A percentile compares a stretch with the other conserved stretches of the same genome.
These are phyloP conservation scores for Polypterus bichir DNA, from an alignment of 2,113 vertebrate genomes.

Conservation along the genomic window DNA sequence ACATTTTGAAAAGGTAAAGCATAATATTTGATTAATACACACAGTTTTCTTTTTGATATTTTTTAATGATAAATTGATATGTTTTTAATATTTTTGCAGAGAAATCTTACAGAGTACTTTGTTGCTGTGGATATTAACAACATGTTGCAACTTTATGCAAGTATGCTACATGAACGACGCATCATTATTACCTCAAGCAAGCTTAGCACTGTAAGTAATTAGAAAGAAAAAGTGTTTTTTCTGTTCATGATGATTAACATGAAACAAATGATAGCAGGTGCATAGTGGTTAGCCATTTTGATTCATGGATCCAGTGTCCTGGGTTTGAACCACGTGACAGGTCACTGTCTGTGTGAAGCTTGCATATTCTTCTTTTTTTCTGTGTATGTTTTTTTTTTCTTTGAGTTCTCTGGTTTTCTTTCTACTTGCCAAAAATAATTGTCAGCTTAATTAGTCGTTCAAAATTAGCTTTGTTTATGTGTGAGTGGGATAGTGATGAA, in stretches of 20 bases:
- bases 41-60: conserved; percentile 3
- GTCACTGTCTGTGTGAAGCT: too few relatives aligned
- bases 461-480: too few relatives aligned
- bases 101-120: conserved; percentile 96
- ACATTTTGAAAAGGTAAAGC: background rate
- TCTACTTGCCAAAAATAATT: conserved; percentile 24
- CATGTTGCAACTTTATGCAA: conserved; percentile 92
- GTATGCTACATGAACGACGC: conserved; percentile 87
- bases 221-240: conserved; percentile 18
- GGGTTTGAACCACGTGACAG: too few relatives aligned
- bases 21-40: conserved; percentile 7
- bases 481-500: too few relatives aligned
- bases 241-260: too few relatives aligned
- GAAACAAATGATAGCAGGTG: too few relatives aligned
- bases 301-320: too few relatives aligned
- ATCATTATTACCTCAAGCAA: conserved; percentile 93
- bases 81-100: conserved; percentile 50
- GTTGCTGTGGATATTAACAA: conserved; percentile 94
- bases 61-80: conserved; percentile 15
- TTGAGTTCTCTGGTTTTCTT: conserved; percentile 55
- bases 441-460: too few relatives aligned
- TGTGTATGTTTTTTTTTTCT: conserved; percentile 40
- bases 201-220: conserved; percentile 93
- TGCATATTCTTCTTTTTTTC: too few relatives aligned
- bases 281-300: too few relatives aligned